Evolutionary conservation across 2,113 vertebrate genomes (phyloP).

Genomic region (Leptocoma aspasia): DNA sequence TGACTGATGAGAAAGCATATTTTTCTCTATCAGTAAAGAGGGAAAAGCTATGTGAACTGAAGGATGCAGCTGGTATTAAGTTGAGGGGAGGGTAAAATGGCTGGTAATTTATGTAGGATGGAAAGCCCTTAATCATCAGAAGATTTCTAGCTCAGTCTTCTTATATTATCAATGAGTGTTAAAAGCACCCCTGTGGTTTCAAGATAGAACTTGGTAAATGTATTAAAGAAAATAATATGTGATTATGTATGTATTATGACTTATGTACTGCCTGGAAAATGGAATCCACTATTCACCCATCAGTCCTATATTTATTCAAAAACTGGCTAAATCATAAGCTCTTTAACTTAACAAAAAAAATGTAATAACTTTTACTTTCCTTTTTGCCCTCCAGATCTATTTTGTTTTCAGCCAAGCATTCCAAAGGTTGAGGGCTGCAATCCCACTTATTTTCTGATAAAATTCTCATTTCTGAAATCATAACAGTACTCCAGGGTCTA

Average conservation of each 20-base stretch:
- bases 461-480: not conserved
- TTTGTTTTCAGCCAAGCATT: not conserved
- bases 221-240: not conserved
- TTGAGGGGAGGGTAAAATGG: not conserved
- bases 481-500: not conserved
- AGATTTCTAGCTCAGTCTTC: not conserved
- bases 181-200: not conserved
- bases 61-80: not conserved
- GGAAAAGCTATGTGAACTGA: not conserved
- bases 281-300: not conserved
- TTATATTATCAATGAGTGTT: not conserved
- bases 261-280: not conserved
- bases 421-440: not conserved
- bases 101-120: not conserved
- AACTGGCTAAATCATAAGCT: not conserved
- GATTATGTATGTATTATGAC: not conserved
- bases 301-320: not conserved
- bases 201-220: not conserved
- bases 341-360: not conserved
- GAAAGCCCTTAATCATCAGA: not conserved
- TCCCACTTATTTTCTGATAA: not conserved
- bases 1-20: not conserved
- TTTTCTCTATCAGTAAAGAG: not conserved
- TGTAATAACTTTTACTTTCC: not conserved
- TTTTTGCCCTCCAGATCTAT: not conserved